phyloP scores from a whole-genome alignment of 2,113 vertebrate genomes.

The Ciconia stormi region DNA sequence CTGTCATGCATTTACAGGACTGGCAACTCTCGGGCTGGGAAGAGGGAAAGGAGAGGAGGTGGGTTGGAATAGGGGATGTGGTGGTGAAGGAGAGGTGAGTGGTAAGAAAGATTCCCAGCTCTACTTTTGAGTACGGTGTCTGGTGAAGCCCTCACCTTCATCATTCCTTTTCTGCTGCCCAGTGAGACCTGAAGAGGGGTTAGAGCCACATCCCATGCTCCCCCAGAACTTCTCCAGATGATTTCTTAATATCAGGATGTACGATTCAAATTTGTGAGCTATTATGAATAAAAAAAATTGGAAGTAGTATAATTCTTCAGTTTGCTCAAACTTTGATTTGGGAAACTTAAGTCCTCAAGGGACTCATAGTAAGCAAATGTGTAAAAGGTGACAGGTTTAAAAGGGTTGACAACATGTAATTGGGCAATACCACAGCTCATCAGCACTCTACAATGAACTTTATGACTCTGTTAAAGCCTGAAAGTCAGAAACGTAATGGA shows the following conservation, averaged over 20 bases:
- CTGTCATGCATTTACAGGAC: neutral
- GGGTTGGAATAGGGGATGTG: neutral
- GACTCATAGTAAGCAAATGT: accelerated
- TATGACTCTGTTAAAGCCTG: neutral
- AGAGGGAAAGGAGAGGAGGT: neutral
- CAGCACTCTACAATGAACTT: accelerated
- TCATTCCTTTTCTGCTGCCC: neutral
- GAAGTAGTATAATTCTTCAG: accelerated
- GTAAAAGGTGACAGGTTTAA: neutral
- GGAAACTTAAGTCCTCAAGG: neutral
- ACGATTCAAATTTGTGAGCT: neutral
- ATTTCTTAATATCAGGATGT: neutral
- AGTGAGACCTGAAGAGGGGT: neutral
- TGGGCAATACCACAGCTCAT: neutral
- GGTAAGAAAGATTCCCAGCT: neutral
- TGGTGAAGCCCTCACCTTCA: neutral
- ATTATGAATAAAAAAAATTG: neutral
- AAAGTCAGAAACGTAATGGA: neutral
- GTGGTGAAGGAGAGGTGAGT: neutral
- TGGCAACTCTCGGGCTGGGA: accelerated
- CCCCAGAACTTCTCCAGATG: neutral
- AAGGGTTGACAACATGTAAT: neutral
- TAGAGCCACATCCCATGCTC: neutral
- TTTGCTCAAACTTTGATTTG: neutral
- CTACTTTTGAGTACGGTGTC: neutral